Percentiles rank a stretch among this genome's conserved stretches.
Conservation (phyloP, 2,888 invertebrate species). For the Leptinotarsa tumamoca region DNA sequence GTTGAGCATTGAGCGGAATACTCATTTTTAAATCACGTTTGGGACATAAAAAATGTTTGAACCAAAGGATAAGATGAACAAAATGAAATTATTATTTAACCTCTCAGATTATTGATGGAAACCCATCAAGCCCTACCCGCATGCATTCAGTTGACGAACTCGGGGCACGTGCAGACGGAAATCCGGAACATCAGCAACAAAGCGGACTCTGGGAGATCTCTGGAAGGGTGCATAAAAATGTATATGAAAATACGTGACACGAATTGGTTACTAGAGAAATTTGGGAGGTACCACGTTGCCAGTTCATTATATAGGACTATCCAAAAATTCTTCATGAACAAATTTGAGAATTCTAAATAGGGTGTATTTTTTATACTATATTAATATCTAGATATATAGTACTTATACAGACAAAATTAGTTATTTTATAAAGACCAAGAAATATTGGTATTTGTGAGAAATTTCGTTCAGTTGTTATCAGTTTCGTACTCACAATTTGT, state of each 20-base stretch:
- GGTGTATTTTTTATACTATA: no score
- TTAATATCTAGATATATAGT: no score
- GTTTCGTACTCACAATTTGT: no score
- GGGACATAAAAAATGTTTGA: no score
- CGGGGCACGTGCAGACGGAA: constrained; percentile 34
- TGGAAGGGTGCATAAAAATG: constrained; percentile 40
- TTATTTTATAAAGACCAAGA: no score
- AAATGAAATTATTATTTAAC: background rate
- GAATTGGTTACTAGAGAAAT: constrained; percentile 35
- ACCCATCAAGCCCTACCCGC: constrained; percentile 1
- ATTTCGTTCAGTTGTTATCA: no score
- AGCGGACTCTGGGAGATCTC: constrained; percentile 6
- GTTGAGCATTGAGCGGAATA: no score
- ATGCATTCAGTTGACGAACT: constrained; percentile 20
- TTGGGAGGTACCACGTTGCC: background rate
- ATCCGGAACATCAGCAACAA: constrained; percentile 38
- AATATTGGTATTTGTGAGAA: no score
- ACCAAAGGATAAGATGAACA: background rate
- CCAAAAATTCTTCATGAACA: no score
- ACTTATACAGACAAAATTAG: no score
- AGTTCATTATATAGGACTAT: background rate
- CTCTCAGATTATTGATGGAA: constrained; percentile 2
- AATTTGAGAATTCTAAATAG: no score
- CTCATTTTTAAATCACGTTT: no score
- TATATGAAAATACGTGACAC: constrained; percentile 35